Base-by-base conservation (phyloP, 1,140 invertebrate species). In the Zophobas morio region DNA sequence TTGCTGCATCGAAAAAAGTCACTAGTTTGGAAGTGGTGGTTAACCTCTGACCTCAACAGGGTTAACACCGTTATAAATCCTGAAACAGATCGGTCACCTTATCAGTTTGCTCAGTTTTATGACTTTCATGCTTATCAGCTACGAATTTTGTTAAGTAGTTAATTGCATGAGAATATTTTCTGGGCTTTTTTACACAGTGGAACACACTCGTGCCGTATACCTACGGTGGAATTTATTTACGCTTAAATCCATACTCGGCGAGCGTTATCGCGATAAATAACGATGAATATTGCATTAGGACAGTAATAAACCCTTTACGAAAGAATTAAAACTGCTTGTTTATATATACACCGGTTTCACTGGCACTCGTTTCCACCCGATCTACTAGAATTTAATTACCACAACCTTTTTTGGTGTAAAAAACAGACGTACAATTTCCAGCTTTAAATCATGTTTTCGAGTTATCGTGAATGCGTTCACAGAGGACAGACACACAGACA, bases 81-180 rank as follows among this genome's bases (percentile, higher is more conserved):
- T 53, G 37, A 73, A 73, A 56, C 51, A 42, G 49, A 56, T 73
- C 70, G 71, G 71, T 73, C 71, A 73, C 54, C 71, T 66, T 66
- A 66, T 66, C 60, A 66, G 60, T 66, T 66, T 73, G 49, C 36
- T 73, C 71, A 73, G 71, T 73, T 73, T 54, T 73, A 73, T 72
- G 46, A 54, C 6, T 72, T 72, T 72, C 70, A 72, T 72, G 70
- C 70, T 72, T 72, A 72, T 72, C 71, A 73, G 71, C 54, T 1
- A 54, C 42, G 49, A 34, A 73, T 73, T 73, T 73, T 73, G 71
- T 73, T 53, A 73, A 73, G 49, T 73, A 73, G 47, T 73, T 73
- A 73, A 73, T 73, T 73, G 71, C 71, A 73, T 73, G 71, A 56
- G 71, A 73, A 53, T 73, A 72, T 72, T 72, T 42, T 72, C 47